Base-by-base conservation (phyloP, 2,888 invertebrate species). In the Drosophila longiperda region DNA sequence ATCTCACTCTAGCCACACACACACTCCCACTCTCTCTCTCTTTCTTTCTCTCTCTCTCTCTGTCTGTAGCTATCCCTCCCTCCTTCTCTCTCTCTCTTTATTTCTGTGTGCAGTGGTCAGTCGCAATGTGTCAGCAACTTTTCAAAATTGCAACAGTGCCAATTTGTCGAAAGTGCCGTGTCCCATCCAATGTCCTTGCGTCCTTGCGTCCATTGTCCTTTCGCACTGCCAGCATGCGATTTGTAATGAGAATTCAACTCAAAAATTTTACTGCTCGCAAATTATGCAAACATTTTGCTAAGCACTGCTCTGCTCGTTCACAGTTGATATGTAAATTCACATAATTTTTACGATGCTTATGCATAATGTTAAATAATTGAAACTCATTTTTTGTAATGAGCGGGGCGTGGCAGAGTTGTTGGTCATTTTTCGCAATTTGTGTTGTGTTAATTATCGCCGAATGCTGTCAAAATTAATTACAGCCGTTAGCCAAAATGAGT, bases 341-440 rank as follows among this genome's bases (percentile, higher is more conserved):
- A 73, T 80, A 71, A 71, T 69, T 72, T 71, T 77, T 82, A 88
- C 57, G 36, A 52, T 66, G 77, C 80, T 85, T 76, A 67, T 83
- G 73, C 76, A 89, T 85, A 76, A 87, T 82, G 88, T 66, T 79
- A 75, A 89, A 84, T 84, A 87, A 87, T 89, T 89, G 82, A 73
- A 66, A 48, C 61, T 61, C 69, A 74, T 74, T 75, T 73, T 61
- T 73, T 75, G 38, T 50, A 29, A 20, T n/a, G 40, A 23, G 42
- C 12, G 45, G 45, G 45, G 45, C 45, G 45, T 23, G 15, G 20
- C 50, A 57, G 60, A 72, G 59, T 68, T 82, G 64, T 53, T 72
- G 66, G 66, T 64, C 63, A 70, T 67, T 82, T 71, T 69, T 54
- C 5, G 65, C 78, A 82, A 75, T 82, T 82, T 85, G 74, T 68